Percentiles rank a stretch among this genome's conserved stretches.
These are phyloP conservation scores for Leptinotarsa texana DNA, from an alignment of 1,140 invertebrate species.

Conservation along the genomic window DNA sequence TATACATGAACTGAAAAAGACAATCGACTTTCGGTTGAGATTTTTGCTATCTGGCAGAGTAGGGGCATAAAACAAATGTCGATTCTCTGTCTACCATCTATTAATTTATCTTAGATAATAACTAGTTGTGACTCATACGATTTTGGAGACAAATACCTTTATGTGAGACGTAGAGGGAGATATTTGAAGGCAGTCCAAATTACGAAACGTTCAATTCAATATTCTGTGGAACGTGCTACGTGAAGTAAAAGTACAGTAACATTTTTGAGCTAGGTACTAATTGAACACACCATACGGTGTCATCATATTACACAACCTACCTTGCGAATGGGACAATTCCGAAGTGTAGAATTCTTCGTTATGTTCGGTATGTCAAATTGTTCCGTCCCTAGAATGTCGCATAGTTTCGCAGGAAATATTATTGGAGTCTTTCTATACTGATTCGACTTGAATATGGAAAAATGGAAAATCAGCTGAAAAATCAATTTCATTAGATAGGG, in stretches of 20 bases:
- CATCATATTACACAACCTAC: background rate
- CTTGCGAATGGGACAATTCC: background rate
- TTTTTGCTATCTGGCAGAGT: background rate
- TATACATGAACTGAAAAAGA: too few species aligned
- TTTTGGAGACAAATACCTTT: background rate
- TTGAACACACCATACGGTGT: too few species aligned
- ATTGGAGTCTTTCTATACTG: constrained; percentile 16
- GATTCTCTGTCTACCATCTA: too few species aligned
- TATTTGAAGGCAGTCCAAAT: background rate
- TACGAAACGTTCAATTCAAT: background rate
- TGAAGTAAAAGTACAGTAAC: background rate
- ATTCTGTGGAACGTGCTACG: background rate
- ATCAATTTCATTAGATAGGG: background rate
- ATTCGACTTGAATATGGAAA: constrained; percentile 15
- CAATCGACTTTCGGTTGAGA: too few species aligned
- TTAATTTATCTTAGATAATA: too few species aligned
- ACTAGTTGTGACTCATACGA: too few species aligned
- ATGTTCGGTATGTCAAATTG: constrained; percentile 9
- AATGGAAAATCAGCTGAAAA: constrained; percentile 2
- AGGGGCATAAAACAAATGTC: too few species aligned
- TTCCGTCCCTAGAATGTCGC: background rate
- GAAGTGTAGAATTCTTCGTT: background rate
- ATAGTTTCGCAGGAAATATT: background rate
- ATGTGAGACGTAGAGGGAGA: background rate
- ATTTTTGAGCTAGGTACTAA: background rate